Conservation (phyloP, 2,113 vertebrate species). For the Piprites chloris region DNA sequence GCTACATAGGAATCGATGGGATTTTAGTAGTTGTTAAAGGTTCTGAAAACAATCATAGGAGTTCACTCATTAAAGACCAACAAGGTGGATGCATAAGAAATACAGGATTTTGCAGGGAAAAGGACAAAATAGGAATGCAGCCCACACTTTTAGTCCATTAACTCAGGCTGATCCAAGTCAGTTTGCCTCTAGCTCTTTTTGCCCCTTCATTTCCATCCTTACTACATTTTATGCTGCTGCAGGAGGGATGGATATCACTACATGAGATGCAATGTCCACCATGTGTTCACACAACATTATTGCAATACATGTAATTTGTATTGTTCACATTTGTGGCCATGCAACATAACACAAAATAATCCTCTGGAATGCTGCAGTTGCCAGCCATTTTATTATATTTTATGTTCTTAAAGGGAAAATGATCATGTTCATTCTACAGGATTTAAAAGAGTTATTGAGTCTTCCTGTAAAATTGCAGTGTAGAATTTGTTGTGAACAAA, state of each 20-base stretch:
- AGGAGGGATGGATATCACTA: background rate
- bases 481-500: background rate
- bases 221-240: background rate
- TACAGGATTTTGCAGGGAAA: background rate
- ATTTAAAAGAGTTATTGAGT: background rate
- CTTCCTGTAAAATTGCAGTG: background rate
- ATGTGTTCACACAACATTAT: fast-evolving
- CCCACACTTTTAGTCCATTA: background rate
- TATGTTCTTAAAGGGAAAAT: background rate
- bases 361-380: background rate
- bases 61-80: background rate
- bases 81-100: background rate
- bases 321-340: background rate
- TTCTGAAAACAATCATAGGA: background rate
- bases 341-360: background rate
- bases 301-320: background rate
- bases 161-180: background rate
- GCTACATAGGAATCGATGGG: background rate
- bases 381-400: background rate
- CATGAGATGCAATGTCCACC: background rate
- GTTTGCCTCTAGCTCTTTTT: background rate
- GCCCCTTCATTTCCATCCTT: background rate
- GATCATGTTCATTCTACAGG: background rate
- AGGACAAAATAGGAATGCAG: background rate
- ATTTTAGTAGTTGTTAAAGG: background rate